These are phyloP conservation scores for Micronisus gabar DNA, from an alignment of 2,113 vertebrate species.

Conservation along the genomic window DNA sequence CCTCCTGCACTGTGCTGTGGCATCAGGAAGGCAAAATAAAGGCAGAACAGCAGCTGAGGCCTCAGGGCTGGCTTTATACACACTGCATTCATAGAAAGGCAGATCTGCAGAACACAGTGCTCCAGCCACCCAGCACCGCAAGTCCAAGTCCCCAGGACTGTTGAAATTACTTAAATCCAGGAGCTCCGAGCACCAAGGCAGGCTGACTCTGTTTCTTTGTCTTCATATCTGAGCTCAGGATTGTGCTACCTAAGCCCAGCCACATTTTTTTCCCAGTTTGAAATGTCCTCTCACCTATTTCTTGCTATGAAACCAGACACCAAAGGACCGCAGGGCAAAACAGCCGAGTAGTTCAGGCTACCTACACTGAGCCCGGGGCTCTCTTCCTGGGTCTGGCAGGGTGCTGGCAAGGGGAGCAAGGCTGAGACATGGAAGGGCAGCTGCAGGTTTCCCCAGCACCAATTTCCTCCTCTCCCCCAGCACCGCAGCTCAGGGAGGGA, in stretches of 20 bases:
- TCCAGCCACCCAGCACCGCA: neutral
- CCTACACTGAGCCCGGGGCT: neutral
- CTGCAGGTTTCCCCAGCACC: neutral
- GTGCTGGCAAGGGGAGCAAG: neutral
- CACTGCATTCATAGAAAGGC: neutral
- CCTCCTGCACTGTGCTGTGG: neutral
- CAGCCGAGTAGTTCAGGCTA: accelerated
- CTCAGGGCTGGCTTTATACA: accelerated
- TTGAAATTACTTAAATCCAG: neutral
- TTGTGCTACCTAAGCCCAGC: neutral
- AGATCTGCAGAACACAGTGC: accelerated
- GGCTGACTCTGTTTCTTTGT: neutral
- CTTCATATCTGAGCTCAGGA: neutral
- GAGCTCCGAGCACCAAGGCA: neutral
- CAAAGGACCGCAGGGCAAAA: accelerated
- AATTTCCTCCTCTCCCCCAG: neutral
- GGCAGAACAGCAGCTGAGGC: neutral
- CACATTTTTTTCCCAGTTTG: accelerated
- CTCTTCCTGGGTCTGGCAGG: accelerated
- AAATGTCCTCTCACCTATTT: accelerated
- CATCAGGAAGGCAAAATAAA: neutral
- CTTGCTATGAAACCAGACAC: accelerated
- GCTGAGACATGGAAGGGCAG: neutral
- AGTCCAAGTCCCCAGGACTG: neutral
- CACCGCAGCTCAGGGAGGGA: neutral